These are phyloP conservation scores for Sturnus vulgaris DNA, from an alignment of 2,113 vertebrate genomes.

Conservation along the genomic window DNA sequence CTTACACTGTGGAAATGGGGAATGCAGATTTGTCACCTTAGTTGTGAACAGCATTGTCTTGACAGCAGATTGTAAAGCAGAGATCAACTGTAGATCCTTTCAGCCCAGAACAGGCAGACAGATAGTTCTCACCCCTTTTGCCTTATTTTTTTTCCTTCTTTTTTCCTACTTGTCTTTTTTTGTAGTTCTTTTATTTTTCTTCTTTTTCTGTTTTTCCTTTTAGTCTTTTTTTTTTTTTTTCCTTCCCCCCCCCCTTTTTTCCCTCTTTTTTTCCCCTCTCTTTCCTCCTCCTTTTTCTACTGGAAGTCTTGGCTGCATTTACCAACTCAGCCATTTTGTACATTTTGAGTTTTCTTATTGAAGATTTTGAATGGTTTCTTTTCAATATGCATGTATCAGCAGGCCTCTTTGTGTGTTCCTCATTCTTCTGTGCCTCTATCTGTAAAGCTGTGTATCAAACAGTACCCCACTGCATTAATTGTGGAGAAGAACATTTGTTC, in stretches of 20 bases:
- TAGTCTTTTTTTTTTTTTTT: neutral
- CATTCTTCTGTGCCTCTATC: accelerated
- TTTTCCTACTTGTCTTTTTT: neutral
- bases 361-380: neutral
- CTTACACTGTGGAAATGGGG: neutral
- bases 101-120: neutral
- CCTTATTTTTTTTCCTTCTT: neutral
- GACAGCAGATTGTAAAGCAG: neutral
- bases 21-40: neutral
- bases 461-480: neutral
- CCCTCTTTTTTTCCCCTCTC: accelerated
- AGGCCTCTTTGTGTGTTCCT: neutral
- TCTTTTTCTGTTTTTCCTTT: neutral
- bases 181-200: neutral
- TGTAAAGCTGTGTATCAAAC: neutral
- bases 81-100: neutral
- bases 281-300: neutral
- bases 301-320: neutral
- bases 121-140: neutral
- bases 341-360: neutral
- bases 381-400: neutral
- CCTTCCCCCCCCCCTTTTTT: too few species aligned
- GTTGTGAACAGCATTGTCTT: neutral
- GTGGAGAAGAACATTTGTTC: neutral
- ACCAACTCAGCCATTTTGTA: neutral